Percentiles rank a stretch among this genome's conserved stretches.
phyloP scores from a whole-genome alignment of 2,888 invertebrate genomes.

The Calliphora vomitoria region DNA sequence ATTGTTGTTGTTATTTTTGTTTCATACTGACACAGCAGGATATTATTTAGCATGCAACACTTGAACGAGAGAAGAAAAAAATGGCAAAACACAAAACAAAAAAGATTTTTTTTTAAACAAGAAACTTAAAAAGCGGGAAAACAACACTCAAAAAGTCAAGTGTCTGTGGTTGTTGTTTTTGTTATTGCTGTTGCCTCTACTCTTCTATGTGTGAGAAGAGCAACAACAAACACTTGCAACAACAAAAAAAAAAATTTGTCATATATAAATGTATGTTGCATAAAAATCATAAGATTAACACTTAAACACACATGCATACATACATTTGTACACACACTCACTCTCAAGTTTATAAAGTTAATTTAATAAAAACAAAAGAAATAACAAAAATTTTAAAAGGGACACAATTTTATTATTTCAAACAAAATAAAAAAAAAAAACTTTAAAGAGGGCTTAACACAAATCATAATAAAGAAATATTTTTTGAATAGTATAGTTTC shows the following conservation, averaged over 20 bases:
- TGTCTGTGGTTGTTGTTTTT: constrained; percentile 75
- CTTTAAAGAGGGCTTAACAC: neutral
- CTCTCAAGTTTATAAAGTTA: constrained; percentile 52
- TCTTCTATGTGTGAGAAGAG: constrained; percentile 39
- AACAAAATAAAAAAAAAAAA: neutral
- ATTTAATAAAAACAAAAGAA: constrained; percentile 64
- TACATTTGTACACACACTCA: neutral
- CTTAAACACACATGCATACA: constrained; percentile 39
- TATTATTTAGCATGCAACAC: constrained; percentile 72
- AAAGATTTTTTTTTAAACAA: constrained; percentile 40
- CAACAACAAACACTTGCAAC: neutral
- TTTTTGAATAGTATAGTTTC: too few relatives aligned
- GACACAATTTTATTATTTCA: neutral
- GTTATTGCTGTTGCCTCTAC: constrained; percentile 12
- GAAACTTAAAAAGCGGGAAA: constrained; percentile 76
- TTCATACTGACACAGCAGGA: constrained; percentile 66
- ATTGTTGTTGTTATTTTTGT: constrained; percentile 42
- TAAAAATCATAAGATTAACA: constrained; percentile 65
- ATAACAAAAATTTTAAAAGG: neutral
- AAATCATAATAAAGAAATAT: too few relatives aligned
- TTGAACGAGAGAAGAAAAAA: constrained; percentile 60
- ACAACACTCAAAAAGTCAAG: constrained; percentile 81
- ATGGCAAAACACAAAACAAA: constrained; percentile 49
- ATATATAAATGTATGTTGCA: constrained; percentile 18
- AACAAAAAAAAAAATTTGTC: constrained; percentile 41